Percentiles rank a stretch among this genome's conserved stretches.
Conservation (phyloP, 2,797 vertebrate species). For the Acestrorhynchus altus region DNA sequence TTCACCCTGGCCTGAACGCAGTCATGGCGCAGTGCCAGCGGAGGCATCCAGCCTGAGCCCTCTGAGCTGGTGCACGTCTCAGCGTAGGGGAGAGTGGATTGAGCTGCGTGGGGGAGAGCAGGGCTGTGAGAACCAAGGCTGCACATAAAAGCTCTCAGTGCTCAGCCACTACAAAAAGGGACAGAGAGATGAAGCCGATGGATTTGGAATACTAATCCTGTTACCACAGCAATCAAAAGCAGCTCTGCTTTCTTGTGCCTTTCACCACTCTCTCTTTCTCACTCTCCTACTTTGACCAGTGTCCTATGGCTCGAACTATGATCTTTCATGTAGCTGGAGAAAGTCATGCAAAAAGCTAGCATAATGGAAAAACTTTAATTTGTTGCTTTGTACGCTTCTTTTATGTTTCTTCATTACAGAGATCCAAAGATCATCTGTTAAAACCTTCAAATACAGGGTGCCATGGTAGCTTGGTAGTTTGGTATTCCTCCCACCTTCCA, state of each 20-base stretch:
- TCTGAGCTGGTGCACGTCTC: constrained; percentile 54
- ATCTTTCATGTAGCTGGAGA: neutral
- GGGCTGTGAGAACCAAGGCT: constrained; percentile 60
- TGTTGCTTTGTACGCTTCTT: neutral
- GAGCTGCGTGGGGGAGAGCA: constrained; percentile 50
- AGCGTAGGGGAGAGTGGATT: constrained; percentile 51
- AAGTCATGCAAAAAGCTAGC: constrained; percentile 12
- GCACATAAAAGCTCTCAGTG: constrained; percentile 83
- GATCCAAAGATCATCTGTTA: too few species aligned
- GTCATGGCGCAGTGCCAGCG: constrained; percentile 48
- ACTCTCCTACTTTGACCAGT: constrained; percentile 35
- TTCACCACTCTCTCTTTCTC: constrained; percentile 21
- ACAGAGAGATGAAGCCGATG: constrained; percentile 69
- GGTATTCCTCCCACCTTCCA: too few species aligned
- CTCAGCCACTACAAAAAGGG: constrained; percentile 72
- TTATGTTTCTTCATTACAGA: too few species aligned
- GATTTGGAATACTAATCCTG: constrained; percentile 81
- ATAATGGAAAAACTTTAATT: neutral
- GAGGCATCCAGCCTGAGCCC: constrained; percentile 44
- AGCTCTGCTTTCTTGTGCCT: constrained; percentile 29
- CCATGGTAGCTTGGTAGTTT: too few species aligned
- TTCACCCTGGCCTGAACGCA: constrained; percentile 30
- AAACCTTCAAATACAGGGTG: too few species aligned
- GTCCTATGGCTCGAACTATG: constrained; percentile 8
- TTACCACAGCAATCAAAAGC: constrained; percentile 71